Base-by-base conservation (phyloP, 2,888 invertebrate genomes). In the Gnatocerus cornutus region DNA sequence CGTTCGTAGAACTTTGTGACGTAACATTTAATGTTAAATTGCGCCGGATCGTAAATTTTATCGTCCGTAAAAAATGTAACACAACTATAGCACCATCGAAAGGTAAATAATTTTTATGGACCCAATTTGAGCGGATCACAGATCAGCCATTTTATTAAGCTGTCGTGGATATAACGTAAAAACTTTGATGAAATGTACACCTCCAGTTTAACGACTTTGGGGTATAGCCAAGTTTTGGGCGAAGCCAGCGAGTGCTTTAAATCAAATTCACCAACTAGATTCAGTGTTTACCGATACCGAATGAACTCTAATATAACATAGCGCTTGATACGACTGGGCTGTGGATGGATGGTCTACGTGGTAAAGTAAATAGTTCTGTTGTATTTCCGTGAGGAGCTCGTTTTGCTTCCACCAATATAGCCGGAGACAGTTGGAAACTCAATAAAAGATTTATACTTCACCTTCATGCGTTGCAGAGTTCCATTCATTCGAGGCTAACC, bases 381-480 rank as follows among this genome's bases (percentile, higher is more conserved):
- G 45, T 29, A 58, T 58, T 66, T 66, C 66, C 66, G 66, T 30
- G 16, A 64, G 55, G 45, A 55, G 43, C 53, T 55, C 55, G 43
- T 63, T 41, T 12, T 52, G 64, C 30, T 66, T 70, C 69, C 68
- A 62, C 70, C 68, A 70, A 72, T 68, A 71, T 74, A 75, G 73
- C 73, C 65, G 69, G 71, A 64, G 71, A 72, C 73, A 73, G 69
- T 71, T 68, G 71, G 72, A 71, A 75, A 73, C 75, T 72, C 69
- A 73, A 75, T 75, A 75, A 21, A 21, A 75, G 75, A 73, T 73
- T 73, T 71, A 68, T 72, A 73, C 72, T 75, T 73, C 73, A 69
- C 73, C 71, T 72, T 75, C 66, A 71, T 71, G 71, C 64, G 59
- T 69, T 68, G 74, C 52, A 29, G 45, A 64, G 67, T 68, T 50